A percentile compares a stretch with the other conserved stretches of the same genome.
Evolutionary conservation across 2,113 vertebrate species (phyloP).

Genomic region (Proteles cristata): DNA sequence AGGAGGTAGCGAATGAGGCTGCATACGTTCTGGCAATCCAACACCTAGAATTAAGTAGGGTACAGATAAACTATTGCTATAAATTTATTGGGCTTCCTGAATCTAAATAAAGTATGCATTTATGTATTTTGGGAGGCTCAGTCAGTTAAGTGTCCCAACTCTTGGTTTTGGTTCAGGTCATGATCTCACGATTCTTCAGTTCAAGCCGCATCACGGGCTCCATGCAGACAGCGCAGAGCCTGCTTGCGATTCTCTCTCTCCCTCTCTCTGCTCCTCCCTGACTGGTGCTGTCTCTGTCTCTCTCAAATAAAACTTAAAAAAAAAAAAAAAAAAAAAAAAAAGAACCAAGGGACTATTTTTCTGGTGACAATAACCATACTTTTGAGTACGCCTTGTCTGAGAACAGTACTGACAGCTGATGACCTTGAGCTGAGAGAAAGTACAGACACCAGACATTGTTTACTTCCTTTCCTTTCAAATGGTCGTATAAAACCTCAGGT

Average conservation of each 20-base stretch:
- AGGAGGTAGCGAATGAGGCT: not conserved
- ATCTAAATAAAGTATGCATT: too few species aligned
- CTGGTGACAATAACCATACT: not conserved
- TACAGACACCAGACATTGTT: conserved; percentile 87
- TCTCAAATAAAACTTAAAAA: not conserved
- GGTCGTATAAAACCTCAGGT: conserved; percentile 51
- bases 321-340: not conserved
- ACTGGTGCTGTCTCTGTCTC: too few species aligned
- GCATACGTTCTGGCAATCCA: not conserved
- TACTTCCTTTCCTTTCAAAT: conserved; percentile 83
- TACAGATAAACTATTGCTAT: not conserved
- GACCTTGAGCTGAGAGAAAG: conserved; percentile 89
- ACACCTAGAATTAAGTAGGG: not conserved
- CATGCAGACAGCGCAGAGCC: too few species aligned
- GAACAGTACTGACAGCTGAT: conserved; percentile 87
- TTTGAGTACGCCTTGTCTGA: conserved; percentile 88
- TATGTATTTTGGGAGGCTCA: too few species aligned
- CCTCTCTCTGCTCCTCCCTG: too few species aligned
- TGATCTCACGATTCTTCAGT: too few species aligned
- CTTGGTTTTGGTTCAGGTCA: too few species aligned
- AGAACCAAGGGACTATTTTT: not conserved
- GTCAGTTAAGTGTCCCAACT: too few species aligned
- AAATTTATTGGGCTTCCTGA: too few species aligned
- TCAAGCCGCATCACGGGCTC: too few species aligned
- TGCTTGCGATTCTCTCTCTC: too few species aligned